phyloP scores from a whole-genome alignment of 2,797 vertebrate species.

The Streptopelia turtur region DNA sequence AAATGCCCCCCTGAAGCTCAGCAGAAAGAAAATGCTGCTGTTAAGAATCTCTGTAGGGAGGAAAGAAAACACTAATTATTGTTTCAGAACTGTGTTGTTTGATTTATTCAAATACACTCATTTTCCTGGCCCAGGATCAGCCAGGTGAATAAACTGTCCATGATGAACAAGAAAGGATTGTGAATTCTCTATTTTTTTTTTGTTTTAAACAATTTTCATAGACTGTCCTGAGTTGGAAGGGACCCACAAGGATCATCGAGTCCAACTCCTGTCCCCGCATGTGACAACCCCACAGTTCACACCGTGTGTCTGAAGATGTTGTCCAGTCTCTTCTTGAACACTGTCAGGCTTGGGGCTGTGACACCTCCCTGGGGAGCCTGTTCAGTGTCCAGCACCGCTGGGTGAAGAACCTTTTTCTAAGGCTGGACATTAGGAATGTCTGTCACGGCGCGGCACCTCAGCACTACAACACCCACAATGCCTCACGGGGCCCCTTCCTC shows the following conservation, averaged over 20 bases:
- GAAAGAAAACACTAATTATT: not conserved
- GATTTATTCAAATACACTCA: not conserved
- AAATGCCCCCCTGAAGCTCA: not conserved
- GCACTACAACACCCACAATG: not conserved
- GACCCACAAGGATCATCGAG: too few relatives aligned
- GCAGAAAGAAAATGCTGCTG: not conserved
- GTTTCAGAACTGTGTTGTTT: not conserved
- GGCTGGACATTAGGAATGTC: too few relatives aligned
- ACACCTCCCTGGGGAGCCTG: too few relatives aligned
- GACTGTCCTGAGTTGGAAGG: too few relatives aligned
- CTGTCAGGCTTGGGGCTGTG: too few relatives aligned
- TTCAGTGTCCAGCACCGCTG: too few relatives aligned
- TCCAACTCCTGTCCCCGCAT: too few relatives aligned
- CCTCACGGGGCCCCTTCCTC: not conserved
- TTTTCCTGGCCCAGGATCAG: not conserved
- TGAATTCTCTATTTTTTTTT: not conserved
- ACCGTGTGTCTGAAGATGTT: too few relatives aligned
- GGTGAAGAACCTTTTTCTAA: too few relatives aligned
- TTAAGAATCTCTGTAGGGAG: not conserved
- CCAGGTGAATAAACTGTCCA: not conserved
- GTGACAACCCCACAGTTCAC: too few relatives aligned
- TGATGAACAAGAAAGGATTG: not conserved
- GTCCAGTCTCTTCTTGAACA: too few relatives aligned
- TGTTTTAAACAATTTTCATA: too few relatives aligned
- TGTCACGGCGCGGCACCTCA: rapidly evolving